Evolutionary conservation across 2,797 vertebrate genomes (phyloP).

Genomic region (Knipowitschia caucasica): DNA sequence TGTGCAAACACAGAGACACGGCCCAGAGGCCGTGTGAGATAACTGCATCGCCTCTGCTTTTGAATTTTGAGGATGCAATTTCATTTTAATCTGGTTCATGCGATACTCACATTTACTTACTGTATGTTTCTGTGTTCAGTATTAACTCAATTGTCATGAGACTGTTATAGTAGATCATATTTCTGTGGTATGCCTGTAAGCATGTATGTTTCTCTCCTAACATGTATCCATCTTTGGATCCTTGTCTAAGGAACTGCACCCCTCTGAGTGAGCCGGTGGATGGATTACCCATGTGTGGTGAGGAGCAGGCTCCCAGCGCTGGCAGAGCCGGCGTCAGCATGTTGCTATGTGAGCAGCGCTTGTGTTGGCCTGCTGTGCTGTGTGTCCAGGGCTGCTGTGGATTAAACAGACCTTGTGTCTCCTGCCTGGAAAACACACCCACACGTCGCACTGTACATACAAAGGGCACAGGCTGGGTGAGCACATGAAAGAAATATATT

Average conservation of each 20-base stretch:
- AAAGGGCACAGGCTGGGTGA: constrained; percentile 47
- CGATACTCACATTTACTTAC: too few species aligned
- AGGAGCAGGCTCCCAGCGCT: constrained; percentile 40
- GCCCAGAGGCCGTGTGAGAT: too few species aligned
- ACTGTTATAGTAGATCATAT: not conserved
- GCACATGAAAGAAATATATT: constrained; percentile 35
- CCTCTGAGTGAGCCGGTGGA: constrained; percentile 48
- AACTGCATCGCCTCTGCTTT: too few species aligned
- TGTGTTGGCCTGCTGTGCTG: constrained; percentile 86
- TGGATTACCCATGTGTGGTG: constrained; percentile 60
- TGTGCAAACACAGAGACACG: too few species aligned
- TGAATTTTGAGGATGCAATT: not conserved
- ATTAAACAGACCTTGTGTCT: constrained; percentile 92
- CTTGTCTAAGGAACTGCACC: constrained; percentile 27
- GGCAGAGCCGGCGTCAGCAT: constrained; percentile 24
- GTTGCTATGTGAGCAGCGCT: constrained; percentile 44
- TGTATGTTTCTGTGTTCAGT: too few species aligned
- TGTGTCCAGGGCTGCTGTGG: constrained; percentile 85
- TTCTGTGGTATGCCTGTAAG: constrained; percentile 3
- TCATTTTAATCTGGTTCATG: too few species aligned
- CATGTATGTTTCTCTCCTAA: constrained; percentile 28
- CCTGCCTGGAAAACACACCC: constrained; percentile 76
- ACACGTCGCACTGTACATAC: constrained; percentile 51
- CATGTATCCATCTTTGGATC: constrained; percentile 50
- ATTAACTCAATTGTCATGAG: not conserved